Percentiles rank a stretch among this genome's conserved stretches.
Conservation (phyloP, 1,140 invertebrate genomes). For the Drosophila cardini region DNA sequence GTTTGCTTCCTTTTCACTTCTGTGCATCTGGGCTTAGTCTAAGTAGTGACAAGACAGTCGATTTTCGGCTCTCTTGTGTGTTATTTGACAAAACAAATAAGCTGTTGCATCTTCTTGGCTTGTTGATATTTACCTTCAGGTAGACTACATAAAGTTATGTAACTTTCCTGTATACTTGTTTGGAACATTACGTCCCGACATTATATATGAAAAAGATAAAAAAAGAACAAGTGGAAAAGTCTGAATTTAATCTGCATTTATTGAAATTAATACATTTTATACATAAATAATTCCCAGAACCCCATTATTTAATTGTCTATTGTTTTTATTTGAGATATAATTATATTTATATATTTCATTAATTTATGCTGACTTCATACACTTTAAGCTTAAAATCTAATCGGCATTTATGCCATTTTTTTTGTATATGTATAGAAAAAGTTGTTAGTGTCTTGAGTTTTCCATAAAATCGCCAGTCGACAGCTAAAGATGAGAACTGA, state of each 20-base stretch:
- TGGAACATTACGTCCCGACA: neutral
- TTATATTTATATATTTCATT: no score
- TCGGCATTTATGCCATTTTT: neutral
- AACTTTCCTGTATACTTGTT: neutral
- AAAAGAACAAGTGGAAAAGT: no score
- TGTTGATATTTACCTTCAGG: slow-evolving; percentile 9
- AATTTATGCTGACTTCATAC: no score
- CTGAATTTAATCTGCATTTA: no score
- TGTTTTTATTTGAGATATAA: neutral
- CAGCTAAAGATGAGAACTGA: neutral
- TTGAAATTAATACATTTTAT: no score
- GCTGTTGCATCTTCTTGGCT: neutral
- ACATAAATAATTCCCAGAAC: no score
- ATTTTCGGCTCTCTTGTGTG: neutral
- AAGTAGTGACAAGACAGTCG: neutral
- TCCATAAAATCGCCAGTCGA: no score
- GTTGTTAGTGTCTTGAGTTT: neutral
- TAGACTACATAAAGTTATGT: neutral
- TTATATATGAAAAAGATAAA: no score
- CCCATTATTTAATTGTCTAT: neutral
- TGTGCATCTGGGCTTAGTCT: neutral
- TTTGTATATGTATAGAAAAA: no score
- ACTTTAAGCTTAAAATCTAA: slow-evolving; percentile 3
- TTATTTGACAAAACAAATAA: slow-evolving; percentile 10
- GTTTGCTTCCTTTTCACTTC: slow-evolving; percentile 11